Base-by-base conservation (phyloP, 2,113 vertebrate species). In the Catharus minimus region DNA sequence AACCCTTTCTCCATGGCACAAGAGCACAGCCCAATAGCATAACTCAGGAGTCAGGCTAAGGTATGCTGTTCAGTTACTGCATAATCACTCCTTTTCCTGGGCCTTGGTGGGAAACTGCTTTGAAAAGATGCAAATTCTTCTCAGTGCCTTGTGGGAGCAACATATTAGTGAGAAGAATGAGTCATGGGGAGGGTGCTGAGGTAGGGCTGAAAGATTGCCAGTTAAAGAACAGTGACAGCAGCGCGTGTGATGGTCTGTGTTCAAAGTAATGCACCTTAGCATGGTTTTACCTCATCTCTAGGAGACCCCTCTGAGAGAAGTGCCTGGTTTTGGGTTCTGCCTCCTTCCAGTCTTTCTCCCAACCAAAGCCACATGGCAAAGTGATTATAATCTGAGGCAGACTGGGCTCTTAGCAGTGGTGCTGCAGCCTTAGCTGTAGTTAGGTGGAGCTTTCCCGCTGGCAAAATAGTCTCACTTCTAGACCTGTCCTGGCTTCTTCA, bases 191-290 rank as follows among this genome's bases (percentile, higher is more conserved):
- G 21, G 10, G 3, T 74, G 24, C 56, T 47, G 56, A 78, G 81
- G n/a, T 46, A 1, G 1, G 14, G 20, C 38, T 77, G 81, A 49
- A 83, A 57, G 44, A 39, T 41, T 0, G 0, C 19, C 1, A 1
- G 19, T 53, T 67, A 55, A 55, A 71, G 44, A 36, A 56, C n/a
- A 71, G 27, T 11, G 47, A 27, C 28, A 66, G 68, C 33, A 81
- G 61, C 38, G n/a, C 2, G 0, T 43, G 47, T 75, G 74, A 27
- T 27, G 32, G 47, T 13, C 6, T 64, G 7, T 41, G 22, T n/a
- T 87, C 36, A 27, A 9, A 69, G 39, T 33, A 46, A 64, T 14
- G 9, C 19, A 53, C 62, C 15, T 38, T 47, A 64, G 36, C 13
- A 6, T 27, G 38, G 32, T 61, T 60, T 68, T 50, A 43, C 62